Evolutionary conservation across 1,140 invertebrate species (phyloP), one percentile per base, ranked within the genome.

Genomic region (Drosophila ambigua): DNA sequence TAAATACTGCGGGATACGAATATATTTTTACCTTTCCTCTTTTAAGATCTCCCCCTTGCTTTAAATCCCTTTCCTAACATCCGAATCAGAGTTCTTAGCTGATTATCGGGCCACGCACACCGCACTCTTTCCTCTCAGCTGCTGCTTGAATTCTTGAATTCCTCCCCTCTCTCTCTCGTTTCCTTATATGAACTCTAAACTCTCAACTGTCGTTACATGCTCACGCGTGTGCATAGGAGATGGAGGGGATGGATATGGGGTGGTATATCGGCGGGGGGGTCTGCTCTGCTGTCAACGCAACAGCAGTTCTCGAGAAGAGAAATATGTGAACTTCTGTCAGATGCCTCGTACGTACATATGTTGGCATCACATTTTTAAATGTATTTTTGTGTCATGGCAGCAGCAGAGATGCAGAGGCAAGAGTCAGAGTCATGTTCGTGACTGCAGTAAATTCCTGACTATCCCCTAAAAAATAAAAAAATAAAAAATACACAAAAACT

Each of bases 371-470:
- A 79, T 84, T 79, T 79, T 76, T 76, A 84, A 79, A 79, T 79
- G 80, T 84, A 77, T 77, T 79, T 79, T 79, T 79, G 81, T 77
- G 81, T 79, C 77, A 73, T 39, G 35, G 35, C 35, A 39, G 35
- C 4, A 13, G 11, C 35, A 13, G 9, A 4, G 9, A 20, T 20
- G 31, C 31, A 35, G 28, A 8, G 20, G 60, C 50, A 50, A 41
- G 24, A 77, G 64, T 81, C 35, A 39, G 35, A 39, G 35, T 39
- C 35, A 2, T 39, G 35, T 39, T 39, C 82, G 77, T 87, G 82
- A 87, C 82, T 87, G 82, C 82, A 87, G 77, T 87, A 87, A 87
- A 87, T 87, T 85, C 77, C 51, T 67, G 63, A 61, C 77, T 69
- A 65, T 43, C 67, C 60, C 41, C 15, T 20, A 13, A 35, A 46